Base-by-base conservation (phyloP, 1,140 invertebrate species). In the Polypedilum pembai region DNA sequence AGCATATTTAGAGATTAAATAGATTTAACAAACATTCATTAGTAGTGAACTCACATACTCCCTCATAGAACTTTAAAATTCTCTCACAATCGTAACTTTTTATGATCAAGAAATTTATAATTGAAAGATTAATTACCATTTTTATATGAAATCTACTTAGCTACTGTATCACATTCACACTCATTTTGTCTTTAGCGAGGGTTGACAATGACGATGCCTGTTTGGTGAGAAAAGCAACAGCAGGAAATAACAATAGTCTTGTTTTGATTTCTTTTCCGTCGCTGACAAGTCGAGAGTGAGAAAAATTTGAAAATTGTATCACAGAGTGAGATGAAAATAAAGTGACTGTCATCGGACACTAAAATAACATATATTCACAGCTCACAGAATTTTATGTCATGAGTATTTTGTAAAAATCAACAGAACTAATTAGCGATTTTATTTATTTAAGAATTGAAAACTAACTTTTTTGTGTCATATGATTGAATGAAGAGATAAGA, bases 71-170 rank as follows among this genome's bases (percentile, higher is more conserved):
- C 7, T 3, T 15, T 15, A 56, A 56, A 56, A 56, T 56, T 56
- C 45, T 56, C 45, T 56, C 45, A 56, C 45, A 56, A 15, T 69
- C 20, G 5, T 20, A 18, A 56, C n/a, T 7, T 69, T 69, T 69
- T 69, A 69, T 21, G 65, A 69, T 69, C 4, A 69, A n/a, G n/a
- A 33, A 20, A 20, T 21, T 69, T 20, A 20, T 69, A 18, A 69
- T 18, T 69, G 65, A 69, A 69, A 69, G 65, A 69, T 69, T 69
- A 69, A 69, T 69, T 69, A 21, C 20, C 17, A 69, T 69, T 69
- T 20, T 69, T 18, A 69, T 69, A 12, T 69, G 17, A 69, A 3
- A 18, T 69, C 18, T 20, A 18, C n/a, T 20, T 69, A n/a, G n/a
- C 8, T 20, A 20, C 17, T 1, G 20, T 69, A 18, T 7, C 17